phyloP scores from a whole-genome alignment of 2,888 invertebrate species.

The Drosophila rellima region DNA sequence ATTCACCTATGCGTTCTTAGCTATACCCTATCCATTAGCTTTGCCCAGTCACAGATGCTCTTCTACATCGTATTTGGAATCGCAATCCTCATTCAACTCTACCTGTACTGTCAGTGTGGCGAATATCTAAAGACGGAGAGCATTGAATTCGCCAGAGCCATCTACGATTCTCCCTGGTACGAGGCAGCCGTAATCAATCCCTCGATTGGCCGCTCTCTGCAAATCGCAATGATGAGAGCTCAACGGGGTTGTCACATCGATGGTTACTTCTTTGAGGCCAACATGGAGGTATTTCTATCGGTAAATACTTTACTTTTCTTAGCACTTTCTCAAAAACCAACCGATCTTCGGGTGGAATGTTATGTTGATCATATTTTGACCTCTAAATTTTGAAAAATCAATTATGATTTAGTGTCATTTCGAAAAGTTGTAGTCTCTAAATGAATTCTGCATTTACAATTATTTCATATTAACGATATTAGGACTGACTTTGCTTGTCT shows the following conservation, averaged over 20 bases:
- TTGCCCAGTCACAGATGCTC: conserved; percentile 36
- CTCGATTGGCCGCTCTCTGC: conserved; percentile 22
- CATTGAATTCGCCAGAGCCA: conserved; percentile 41
- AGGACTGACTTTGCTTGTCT: not conserved
- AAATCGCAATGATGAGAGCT: conserved; percentile 56
- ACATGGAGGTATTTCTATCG: conserved; percentile 56
- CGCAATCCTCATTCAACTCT: conserved; percentile 51
- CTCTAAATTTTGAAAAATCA: too few relatives aligned
- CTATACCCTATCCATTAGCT: conserved; percentile 47
- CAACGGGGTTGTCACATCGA: conserved; percentile 50
- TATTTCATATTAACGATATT: not conserved
- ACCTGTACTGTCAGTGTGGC: conserved; percentile 62
- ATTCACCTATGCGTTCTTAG: conserved; percentile 59
- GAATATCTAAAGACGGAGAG: conserved; percentile 55
- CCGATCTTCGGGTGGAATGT: too few relatives aligned
- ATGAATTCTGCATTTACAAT: too few relatives aligned
- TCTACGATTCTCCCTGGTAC: conserved; percentile 59
- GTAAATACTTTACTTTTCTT: too few relatives aligned
- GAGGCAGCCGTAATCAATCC: conserved; percentile 10
- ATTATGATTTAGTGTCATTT: too few relatives aligned
- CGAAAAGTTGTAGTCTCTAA: too few relatives aligned
- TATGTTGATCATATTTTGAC: too few relatives aligned
- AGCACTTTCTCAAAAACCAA: too few relatives aligned
- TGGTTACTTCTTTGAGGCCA: conserved; percentile 64
- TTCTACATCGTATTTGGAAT: conserved; percentile 53